phyloP scores from a whole-genome alignment of 2,113 vertebrate species.

The Crotalus horridus region DNA sequence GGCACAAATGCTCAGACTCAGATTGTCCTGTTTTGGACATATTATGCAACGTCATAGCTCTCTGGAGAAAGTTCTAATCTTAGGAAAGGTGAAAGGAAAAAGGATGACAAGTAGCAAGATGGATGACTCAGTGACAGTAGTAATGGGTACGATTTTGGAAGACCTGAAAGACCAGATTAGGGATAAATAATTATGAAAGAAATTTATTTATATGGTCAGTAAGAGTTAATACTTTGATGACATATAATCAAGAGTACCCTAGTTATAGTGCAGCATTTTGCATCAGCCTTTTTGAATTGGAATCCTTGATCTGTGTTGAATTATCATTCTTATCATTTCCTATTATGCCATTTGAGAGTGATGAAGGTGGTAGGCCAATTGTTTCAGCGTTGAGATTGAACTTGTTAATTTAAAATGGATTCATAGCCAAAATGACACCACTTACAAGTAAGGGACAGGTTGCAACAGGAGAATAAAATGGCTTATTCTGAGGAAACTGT shows the following conservation, averaged over 20 bases:
- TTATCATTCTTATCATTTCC: not conserved
- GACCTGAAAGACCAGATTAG: not conserved
- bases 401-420: not conserved
- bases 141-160: not conserved
- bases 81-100: not conserved
- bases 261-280: not conserved
- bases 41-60: not conserved
- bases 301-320: not conserved
- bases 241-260: not conserved
- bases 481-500: not conserved
- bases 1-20: not conserved
- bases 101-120: not conserved
- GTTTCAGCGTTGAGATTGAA: not conserved
- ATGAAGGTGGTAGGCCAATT: not conserved
- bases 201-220: not conserved
- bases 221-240: not conserved
- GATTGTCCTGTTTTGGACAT: not conserved
- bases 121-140: not conserved
- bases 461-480: not conserved
- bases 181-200: not conserved
- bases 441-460: not conserved
- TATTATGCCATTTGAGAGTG: not conserved
- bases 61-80: not conserved
- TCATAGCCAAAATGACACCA: not conserved
- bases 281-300: not conserved